Percentiles rank a stretch among this genome's conserved stretches.
Conservation (phyloP, 2,113 vertebrate species). For the Hymenochirus boettgeri region DNA sequence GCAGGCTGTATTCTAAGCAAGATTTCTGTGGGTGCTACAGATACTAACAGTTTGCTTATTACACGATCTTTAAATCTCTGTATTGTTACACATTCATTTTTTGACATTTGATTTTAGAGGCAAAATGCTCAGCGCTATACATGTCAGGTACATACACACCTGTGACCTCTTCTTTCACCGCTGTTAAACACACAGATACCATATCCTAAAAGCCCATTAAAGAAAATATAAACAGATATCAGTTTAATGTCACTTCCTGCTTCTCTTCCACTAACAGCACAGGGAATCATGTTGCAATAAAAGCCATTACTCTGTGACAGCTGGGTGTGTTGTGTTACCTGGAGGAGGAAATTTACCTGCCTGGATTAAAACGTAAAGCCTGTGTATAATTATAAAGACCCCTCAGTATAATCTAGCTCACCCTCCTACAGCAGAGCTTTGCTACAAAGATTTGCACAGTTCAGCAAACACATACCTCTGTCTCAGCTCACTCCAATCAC, state of each 20-base stretch:
- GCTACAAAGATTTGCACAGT: slow-evolving; percentile 2
- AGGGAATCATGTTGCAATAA: slow-evolving; percentile 12
- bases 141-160: too few species aligned
- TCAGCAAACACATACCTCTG: slow-evolving; percentile 34
- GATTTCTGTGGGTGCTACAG: too few species aligned
- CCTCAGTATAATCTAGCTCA: slow-evolving; percentile 3
- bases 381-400: not conserved
- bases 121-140: too few species aligned
- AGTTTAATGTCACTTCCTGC: slow-evolving; percentile 24
- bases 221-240: slow-evolving; percentile 4
- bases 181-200: too few species aligned
- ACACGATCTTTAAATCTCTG: too few species aligned
- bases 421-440: not conserved
- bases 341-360: not conserved
- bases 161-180: too few species aligned
- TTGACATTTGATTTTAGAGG: too few species aligned
- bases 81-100: too few species aligned
- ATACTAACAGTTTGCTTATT: too few species aligned
- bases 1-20: too few species aligned
- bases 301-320: slow-evolving; percentile 10
- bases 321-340: slow-evolving; percentile 32
- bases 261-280: not conserved
- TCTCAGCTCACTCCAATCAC: slow-evolving; percentile 36
- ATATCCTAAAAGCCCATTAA: too few species aligned
- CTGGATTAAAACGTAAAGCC: not conserved